These are phyloP conservation scores for Ichneumoninae sp. DNA, from an alignment of 2,888 invertebrate genomes.

Conservation along the genomic window DNA sequence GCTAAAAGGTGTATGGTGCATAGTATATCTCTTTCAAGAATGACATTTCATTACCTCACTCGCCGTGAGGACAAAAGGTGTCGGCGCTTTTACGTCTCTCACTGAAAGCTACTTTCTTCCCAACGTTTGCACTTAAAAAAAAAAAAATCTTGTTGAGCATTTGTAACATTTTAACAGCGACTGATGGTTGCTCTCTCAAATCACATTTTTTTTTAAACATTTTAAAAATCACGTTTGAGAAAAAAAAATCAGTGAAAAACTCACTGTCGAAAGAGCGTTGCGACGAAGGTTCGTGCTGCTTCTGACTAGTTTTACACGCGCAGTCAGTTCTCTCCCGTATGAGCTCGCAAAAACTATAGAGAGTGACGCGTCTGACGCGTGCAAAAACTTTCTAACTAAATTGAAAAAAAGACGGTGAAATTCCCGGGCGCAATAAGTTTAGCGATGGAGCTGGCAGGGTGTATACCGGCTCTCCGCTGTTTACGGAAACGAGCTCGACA, in stretches of 20 bases:
- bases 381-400: constrained; percentile 80
- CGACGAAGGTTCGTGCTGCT: constrained; percentile 34
- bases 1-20: constrained; percentile 30
- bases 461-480: constrained; percentile 65
- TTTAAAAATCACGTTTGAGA: background rate
- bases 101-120: background rate
- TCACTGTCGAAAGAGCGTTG: constrained; percentile 6
- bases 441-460: constrained; percentile 50
- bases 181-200: background rate
- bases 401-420: constrained; percentile 79
- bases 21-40: constrained; percentile 48
- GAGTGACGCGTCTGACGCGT: constrained; percentile 61
- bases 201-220: background rate
- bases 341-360: constrained; percentile 63
- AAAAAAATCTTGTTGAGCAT: background rate
- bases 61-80: constrained; percentile 29
- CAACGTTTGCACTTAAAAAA: constrained; percentile 16
- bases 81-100: constrained; percentile 12
- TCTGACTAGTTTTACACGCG: constrained; percentile 56
- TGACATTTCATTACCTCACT: constrained; percentile 58
- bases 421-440: constrained; percentile 77
- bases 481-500: constrained; percentile 75
- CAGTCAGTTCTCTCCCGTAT: constrained; percentile 69
- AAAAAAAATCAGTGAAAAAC: background rate
- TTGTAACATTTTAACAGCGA: background rate